Percentiles rank a stretch among this genome's conserved stretches.
These are phyloP conservation scores for Pseudochromis fuscus DNA, from an alignment of 2,797 vertebrate species.

Conservation along the genomic window DNA sequence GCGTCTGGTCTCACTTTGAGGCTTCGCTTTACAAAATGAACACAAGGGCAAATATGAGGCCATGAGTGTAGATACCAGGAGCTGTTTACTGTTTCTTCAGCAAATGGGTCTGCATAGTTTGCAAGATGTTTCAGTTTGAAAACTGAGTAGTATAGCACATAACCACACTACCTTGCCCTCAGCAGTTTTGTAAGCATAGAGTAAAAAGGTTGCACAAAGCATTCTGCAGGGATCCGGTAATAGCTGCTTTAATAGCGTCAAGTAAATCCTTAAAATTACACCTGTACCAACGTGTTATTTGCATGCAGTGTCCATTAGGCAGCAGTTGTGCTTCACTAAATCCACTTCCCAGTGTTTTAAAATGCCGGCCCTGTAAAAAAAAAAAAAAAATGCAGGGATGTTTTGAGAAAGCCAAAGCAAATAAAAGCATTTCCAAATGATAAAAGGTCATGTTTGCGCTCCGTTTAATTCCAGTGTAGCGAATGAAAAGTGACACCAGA, in stretches of 20 bases:
- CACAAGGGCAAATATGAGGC: not conserved
- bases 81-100: constrained; percentile 7
- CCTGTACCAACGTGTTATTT: not conserved
- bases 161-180: too few species aligned
- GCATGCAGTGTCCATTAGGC: not conserved
- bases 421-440: not conserved
- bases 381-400: not conserved
- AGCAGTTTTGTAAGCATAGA: not conserved
- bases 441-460: constrained; percentile 23
- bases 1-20: constrained; percentile 18
- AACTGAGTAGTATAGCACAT: not conserved
- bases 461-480: constrained; percentile 12
- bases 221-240: not conserved
- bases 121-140: too few species aligned
- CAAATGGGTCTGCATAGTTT: not conserved
- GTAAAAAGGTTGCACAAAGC: too few species aligned
- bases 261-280: not conserved
- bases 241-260: not conserved
- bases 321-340: not conserved
- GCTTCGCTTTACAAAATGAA: constrained; percentile 1
- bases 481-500: constrained; percentile 49
- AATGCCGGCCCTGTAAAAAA: not conserved
- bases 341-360: not conserved
- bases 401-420: not conserved
- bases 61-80: not conserved